A percentile compares a stretch with the other conserved stretches of the same genome.
phyloP scores from a whole-genome alignment of 92 coral and sea anemone species.

The Parazoanthus atlanticus region DNA sequence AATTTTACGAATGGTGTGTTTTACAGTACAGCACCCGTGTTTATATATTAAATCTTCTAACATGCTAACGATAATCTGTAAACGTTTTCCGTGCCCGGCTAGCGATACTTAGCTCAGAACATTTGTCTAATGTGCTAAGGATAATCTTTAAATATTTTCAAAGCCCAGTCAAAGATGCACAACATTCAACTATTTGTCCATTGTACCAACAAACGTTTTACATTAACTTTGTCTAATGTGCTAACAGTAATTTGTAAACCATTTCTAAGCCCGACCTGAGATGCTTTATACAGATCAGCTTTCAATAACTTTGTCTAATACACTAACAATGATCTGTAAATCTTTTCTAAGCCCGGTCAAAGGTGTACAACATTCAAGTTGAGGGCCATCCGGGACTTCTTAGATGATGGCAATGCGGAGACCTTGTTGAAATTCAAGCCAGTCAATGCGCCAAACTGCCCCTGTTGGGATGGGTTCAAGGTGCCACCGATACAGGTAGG shows the following conservation, averaged over 20 bases:
- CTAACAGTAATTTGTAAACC: no score
- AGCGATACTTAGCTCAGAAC: no score
- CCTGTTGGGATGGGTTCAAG: slow-evolving; percentile 33
- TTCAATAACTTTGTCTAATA: neutral
- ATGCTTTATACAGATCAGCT: no score
- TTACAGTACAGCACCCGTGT: no score
- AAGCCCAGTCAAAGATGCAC: neutral
- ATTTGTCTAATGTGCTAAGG: neutral
- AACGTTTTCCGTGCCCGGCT: no score
- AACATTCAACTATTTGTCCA: no score
- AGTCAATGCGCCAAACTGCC: slow-evolving; percentile 23
- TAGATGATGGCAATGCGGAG: slow-evolving; percentile 26
- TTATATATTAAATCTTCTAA: no score
- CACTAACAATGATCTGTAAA: neutral
- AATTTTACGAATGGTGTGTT: no score
- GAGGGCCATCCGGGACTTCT: slow-evolving; percentile 39
- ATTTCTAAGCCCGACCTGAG: no score
- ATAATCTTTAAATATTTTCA: neutral
- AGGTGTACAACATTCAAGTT: slow-evolving; percentile 21
- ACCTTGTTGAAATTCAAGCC: slow-evolving; percentile 21
- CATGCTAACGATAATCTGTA: no score
- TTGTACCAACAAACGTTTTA: no score
- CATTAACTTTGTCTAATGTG: no score
- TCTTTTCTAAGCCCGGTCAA: neutral
- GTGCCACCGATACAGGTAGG: slow-evolving; percentile 12